A percentile compares a stretch with the other conserved stretches of the same genome.
These are phyloP conservation scores for Epinephelus malabaricus DNA, from an alignment of 2,797 vertebrate species.

Conservation along the genomic window DNA sequence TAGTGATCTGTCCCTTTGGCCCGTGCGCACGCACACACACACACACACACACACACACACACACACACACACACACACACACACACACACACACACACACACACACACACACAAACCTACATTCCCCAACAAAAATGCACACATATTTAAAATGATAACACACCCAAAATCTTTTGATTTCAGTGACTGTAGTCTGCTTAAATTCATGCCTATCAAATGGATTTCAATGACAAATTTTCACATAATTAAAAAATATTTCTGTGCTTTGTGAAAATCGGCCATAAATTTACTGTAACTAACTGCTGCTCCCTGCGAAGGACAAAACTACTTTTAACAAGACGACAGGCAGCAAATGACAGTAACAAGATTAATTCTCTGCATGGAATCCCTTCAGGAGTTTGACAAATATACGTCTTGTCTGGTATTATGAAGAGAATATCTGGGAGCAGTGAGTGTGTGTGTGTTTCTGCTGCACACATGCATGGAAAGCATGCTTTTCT, in stretches of 20 bases:
- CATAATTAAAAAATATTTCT: not conserved
- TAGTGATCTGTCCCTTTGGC: constrained; percentile 43
- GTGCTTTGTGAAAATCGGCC: not conserved
- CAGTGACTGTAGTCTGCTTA: not conserved
- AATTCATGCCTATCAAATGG: not conserved
- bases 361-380: not conserved
- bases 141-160: not conserved
- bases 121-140: not conserved
- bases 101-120: constrained; percentile 10
- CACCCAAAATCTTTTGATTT: no score
- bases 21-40: not conserved
- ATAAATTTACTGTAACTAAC: not conserved
- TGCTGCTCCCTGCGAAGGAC: not conserved
- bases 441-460: constrained; percentile 1
- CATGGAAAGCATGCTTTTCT: constrained; percentile 32
- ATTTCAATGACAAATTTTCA: not conserved
- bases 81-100: not conserved
- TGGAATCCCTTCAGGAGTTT: not conserved
- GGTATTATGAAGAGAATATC: not conserved
- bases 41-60: not conserved
- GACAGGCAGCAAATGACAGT: not conserved
- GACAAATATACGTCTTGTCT: not conserved
- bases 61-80: not conserved
- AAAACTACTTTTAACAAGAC: not conserved
- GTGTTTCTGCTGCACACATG: constrained; percentile 10